These are phyloP conservation scores for Orycteropus afer DNA, from an alignment of 2,113 vertebrate species.

Conservation along the genomic window DNA sequence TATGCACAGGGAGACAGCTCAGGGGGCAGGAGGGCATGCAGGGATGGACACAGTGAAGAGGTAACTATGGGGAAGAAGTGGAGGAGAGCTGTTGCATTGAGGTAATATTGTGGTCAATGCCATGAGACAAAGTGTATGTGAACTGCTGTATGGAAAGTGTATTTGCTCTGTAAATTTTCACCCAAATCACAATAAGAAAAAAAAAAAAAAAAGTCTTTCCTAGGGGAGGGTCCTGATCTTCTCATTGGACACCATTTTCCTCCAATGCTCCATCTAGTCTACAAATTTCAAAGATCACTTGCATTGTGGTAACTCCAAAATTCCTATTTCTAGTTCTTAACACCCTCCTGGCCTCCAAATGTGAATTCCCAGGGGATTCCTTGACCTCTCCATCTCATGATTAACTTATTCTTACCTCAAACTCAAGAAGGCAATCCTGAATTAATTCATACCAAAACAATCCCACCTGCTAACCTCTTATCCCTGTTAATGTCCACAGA, in stretches of 20 bases:
- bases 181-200: no score
- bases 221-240: neutral
- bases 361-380: neutral
- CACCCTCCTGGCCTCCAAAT: neutral
- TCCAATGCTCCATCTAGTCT: neutral
- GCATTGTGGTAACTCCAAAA: neutral
- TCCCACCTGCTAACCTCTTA: neutral
- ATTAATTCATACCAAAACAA: neutral
- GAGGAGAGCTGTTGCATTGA: no score
- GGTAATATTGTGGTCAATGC: no score
- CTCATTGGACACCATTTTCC: neutral
- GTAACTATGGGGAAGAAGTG: no score
- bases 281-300: neutral
- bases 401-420: neutral
- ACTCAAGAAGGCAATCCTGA: neutral
- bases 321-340: neutral
- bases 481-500: neutral
- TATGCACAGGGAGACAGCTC: no score
- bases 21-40: no score
- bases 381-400: neutral
- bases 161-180: no score
- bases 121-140: no score
- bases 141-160: no score
- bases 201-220: no score
- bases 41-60: no score